Percentiles rank a stretch among this genome's conserved stretches.
Conservation (phyloP, 2,797 vertebrate genomes). For the Pangasius djambal region DNA sequence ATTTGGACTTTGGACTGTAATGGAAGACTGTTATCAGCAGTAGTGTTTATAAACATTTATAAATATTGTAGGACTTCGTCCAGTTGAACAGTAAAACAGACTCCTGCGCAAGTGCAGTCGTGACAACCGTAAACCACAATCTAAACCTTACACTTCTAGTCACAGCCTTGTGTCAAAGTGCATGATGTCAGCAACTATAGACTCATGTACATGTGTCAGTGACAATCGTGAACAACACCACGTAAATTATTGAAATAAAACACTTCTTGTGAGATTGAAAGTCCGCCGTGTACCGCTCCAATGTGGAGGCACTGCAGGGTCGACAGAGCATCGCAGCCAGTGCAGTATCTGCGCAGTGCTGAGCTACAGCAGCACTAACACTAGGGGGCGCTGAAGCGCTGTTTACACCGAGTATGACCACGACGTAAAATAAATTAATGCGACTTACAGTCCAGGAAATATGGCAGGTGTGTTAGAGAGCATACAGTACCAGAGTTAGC, state of each 20-base stretch:
- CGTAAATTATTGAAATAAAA: background rate
- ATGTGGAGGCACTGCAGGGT: background rate
- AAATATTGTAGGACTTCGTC: background rate
- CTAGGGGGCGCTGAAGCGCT: background rate
- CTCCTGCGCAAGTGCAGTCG: background rate
- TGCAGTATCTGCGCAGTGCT: background rate
- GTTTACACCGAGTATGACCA: too few relatives aligned
- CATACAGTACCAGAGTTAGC: background rate
- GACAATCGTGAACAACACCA: background rate
- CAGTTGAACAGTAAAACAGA: background rate
- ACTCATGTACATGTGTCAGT: background rate
- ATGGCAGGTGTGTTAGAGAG: background rate
- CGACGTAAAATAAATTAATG: background rate
- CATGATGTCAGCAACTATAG: background rate
- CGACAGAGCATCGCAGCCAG: background rate
- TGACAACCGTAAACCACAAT: background rate
- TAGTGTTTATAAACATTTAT: background rate
- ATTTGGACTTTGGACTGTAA: background rate
- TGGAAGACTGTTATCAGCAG: background rate
- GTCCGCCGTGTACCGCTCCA: background rate
- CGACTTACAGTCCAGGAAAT: constrained; percentile 9
- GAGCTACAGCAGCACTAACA: background rate
- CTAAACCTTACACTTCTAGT: background rate
- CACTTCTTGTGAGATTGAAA: background rate
- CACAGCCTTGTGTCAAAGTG: background rate